Evolutionary conservation across 1,140 invertebrate genomes (phyloP).

Genomic region (Cydia pomonella): DNA sequence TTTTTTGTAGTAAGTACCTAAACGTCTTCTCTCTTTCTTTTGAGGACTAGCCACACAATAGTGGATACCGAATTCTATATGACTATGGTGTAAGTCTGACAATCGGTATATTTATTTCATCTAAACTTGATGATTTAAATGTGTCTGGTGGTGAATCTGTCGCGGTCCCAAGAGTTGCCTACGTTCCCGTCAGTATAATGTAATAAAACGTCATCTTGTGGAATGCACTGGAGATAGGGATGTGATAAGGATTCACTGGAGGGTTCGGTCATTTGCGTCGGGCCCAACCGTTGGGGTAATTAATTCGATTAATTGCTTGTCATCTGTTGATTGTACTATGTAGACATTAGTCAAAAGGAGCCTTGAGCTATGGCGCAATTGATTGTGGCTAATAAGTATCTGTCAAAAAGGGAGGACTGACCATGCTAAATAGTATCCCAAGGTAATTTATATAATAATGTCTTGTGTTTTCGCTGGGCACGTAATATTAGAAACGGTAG

Average conservation of each 20-base stretch:
- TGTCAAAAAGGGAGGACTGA: not conserved
- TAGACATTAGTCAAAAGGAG: conserved; percentile 70
- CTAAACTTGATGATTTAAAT: no score
- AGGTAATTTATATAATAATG: not conserved
- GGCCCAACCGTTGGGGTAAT: conserved; percentile 45
- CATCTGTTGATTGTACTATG: conserved; percentile 68
- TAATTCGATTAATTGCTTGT: conserved; percentile 75
- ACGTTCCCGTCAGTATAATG: conserved; percentile 1
- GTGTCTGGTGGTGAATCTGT: not conserved
- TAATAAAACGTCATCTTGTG: conserved; percentile 19
- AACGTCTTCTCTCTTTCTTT: no score
- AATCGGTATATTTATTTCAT: no score
- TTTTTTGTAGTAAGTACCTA: no score
- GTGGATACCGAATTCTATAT: no score
- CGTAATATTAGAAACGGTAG: not conserved
- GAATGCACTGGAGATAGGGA: conserved; percentile 20
- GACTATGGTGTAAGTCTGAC: no score
- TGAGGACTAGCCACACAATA: no score
- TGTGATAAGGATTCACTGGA: conserved; percentile 20
- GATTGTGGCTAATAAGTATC: not conserved
- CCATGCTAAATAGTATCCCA: not conserved
- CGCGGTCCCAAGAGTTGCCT: not conserved
- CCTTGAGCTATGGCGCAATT: conserved; percentile 38
- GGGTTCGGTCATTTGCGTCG: conserved; percentile 28
- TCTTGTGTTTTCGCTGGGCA: not conserved